A percentile compares a stretch with the other conserved stretches of the same genome.
Evolutionary conservation across 2,797 vertebrate species (phyloP).

Genomic region (Acomys russatus): DNA sequence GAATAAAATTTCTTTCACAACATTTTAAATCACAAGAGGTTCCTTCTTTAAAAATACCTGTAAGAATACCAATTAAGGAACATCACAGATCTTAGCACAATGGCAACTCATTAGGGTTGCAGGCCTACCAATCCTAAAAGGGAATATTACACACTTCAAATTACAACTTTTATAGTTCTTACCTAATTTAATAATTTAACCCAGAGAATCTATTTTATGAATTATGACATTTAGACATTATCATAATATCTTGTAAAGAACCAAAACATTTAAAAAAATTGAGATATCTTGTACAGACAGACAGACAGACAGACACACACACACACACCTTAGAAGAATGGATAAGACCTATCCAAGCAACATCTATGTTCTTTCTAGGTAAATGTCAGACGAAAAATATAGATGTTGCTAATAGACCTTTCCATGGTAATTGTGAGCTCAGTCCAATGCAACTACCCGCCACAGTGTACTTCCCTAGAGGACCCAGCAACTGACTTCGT

Average conservation of each 20-base stretch:
- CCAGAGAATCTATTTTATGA: slow-evolving; percentile 21
- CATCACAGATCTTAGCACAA: slow-evolving; percentile 80
- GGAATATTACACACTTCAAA: slow-evolving; percentile 71
- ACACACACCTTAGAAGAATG: not conserved
- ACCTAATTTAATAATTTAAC: slow-evolving; percentile 74
- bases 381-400: not conserved
- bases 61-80: slow-evolving; percentile 83
- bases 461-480: fast-evolving
- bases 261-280: not conserved
- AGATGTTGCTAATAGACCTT: not conserved
- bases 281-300: not conserved
- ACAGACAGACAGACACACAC: not conserved
- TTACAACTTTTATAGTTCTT: slow-evolving; percentile 58
- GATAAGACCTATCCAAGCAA: not conserved
- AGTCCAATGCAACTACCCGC: not conserved
- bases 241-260: not conserved
- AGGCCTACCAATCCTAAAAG: slow-evolving; percentile 72
- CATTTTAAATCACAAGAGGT: slow-evolving; percentile 79
- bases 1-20: slow-evolving; percentile 82
- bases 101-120: slow-evolving; percentile 83
- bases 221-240: not conserved
- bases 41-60: slow-evolving; percentile 81
- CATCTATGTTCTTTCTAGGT: not conserved
- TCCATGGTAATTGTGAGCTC: not conserved
- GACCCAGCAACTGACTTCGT: not conserved